A percentile compares a stretch with the other conserved stretches of the same genome.
phyloP scores from a whole-genome alignment of 2,797 vertebrate genomes.

The Aldrovandia affinis region DNA sequence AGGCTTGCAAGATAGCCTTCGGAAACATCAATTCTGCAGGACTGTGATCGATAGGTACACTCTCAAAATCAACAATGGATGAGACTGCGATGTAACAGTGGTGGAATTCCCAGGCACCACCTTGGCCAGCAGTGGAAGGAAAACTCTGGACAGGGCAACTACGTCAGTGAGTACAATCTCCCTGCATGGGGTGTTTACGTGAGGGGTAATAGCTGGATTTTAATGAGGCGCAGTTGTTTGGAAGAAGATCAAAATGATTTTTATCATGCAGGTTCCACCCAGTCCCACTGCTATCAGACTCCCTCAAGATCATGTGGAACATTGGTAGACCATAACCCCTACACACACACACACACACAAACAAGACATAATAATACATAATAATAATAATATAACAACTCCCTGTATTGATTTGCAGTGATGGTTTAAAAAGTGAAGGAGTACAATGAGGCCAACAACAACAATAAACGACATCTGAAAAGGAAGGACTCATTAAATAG shows the following conservation, averaged over 20 bases:
- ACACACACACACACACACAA: no score
- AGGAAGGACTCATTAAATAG: conserved; percentile 20
- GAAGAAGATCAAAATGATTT: conserved; percentile 17
- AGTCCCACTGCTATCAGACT: conserved; percentile 6
- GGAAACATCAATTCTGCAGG: not conserved
- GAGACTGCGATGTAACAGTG: not conserved
- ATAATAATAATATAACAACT: not conserved
- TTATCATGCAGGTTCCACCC: conserved; percentile 11
- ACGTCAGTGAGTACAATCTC: conserved; percentile 6
- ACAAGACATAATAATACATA: not conserved
- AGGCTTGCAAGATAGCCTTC: not conserved
- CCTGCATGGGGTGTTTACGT: not conserved
- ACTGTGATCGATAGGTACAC: not conserved
- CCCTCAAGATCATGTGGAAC: not conserved
- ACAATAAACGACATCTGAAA: not conserved
- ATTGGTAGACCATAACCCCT: not conserved
- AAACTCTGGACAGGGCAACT: not conserved
- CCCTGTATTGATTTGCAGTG: not conserved
- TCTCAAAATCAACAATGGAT: not conserved
- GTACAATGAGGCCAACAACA: not conserved
- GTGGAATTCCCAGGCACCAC: not conserved
- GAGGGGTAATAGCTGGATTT: not conserved
- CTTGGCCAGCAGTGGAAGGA: not conserved
- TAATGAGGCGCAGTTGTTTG: conserved; percentile 11
- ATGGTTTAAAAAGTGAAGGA: not conserved